phyloP scores from a whole-genome alignment of 2,113 vertebrate genomes.

The Myrmophylax atrothorax region DNA sequence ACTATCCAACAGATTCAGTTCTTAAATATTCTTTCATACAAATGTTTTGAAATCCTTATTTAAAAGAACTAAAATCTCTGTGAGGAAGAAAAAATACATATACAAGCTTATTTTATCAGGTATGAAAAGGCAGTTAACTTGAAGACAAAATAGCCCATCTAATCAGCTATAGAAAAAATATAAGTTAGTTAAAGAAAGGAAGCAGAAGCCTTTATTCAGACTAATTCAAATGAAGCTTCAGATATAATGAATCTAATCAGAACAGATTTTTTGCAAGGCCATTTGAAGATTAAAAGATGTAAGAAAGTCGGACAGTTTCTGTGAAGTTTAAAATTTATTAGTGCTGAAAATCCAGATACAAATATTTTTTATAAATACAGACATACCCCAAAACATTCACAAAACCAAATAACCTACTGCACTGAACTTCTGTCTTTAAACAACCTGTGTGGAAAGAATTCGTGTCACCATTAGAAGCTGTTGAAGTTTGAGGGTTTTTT shows the following conservation, averaged over 20 bases:
- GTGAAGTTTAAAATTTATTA: neutral
- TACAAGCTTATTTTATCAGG: neutral
- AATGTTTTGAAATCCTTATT: neutral
- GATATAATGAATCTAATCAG: neutral
- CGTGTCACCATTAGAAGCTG: neutral
- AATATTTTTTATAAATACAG: neutral
- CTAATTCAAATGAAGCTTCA: slow-evolving; percentile 11
- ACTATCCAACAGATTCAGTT: neutral
- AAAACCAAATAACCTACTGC: neutral
- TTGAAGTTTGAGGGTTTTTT: neutral
- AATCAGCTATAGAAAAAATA: neutral
- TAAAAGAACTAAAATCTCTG: neutral
- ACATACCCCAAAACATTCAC: neutral
- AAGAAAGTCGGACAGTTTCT: neutral
- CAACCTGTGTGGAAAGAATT: neutral
- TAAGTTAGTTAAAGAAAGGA: neutral
- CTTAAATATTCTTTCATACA: neutral
- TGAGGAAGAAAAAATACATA: neutral
- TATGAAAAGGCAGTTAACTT: neutral
- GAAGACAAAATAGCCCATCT: neutral
- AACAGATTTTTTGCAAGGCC: neutral
- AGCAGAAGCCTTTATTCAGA: neutral
- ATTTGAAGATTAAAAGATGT: neutral
- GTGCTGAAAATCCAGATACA: neutral
- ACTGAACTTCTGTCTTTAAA: neutral